Evolutionary conservation across 2,797 vertebrate species (phyloP).

Genomic region (Odontamblyopus lacepedii): DNA sequence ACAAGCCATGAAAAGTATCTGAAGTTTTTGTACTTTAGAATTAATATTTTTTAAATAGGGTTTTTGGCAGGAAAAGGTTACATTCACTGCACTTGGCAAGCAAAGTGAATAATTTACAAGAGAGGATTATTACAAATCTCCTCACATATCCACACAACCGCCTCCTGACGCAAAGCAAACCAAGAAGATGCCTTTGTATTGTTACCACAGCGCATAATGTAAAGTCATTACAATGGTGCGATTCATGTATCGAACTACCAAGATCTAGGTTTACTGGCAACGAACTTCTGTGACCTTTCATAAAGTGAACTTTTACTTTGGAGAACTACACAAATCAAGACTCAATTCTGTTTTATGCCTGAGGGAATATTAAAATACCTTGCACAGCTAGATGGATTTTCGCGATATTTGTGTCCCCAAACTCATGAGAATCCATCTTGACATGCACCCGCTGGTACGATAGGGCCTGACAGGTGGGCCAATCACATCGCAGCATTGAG

Average conservation of each 20-base stretch:
- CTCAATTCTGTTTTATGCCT: background rate
- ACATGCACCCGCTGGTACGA: no score
- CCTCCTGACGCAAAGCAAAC: constrained; percentile 36
- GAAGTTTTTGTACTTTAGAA: constrained; percentile 23
- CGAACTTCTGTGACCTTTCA: constrained; percentile 46
- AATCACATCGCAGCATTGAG: no score
- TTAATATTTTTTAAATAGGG: constrained; percentile 9
- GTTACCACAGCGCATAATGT: constrained; percentile 39
- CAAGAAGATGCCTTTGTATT: constrained; percentile 46
- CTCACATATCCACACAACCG: constrained; percentile 48
- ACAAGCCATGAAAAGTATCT: background rate
- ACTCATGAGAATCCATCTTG: no score
- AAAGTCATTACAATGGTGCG: constrained; percentile 35
- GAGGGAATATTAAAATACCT: background rate
- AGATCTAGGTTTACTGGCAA: constrained; percentile 25
- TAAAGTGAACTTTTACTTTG: constrained; percentile 22
- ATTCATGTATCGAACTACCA: constrained; percentile 24
- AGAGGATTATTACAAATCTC: constrained; percentile 52
- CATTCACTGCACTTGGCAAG: constrained; percentile 31
- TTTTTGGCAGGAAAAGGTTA: constrained; percentile 28
- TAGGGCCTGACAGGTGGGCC: no score
- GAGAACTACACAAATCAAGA: constrained; percentile 1
- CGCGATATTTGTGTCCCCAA: no score
- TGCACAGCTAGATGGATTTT: no score
- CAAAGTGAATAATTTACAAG: constrained; percentile 34